These are phyloP conservation scores for Drosophila anomalata DNA, from an alignment of 2,888 invertebrate genomes.

Conservation along the genomic window DNA sequence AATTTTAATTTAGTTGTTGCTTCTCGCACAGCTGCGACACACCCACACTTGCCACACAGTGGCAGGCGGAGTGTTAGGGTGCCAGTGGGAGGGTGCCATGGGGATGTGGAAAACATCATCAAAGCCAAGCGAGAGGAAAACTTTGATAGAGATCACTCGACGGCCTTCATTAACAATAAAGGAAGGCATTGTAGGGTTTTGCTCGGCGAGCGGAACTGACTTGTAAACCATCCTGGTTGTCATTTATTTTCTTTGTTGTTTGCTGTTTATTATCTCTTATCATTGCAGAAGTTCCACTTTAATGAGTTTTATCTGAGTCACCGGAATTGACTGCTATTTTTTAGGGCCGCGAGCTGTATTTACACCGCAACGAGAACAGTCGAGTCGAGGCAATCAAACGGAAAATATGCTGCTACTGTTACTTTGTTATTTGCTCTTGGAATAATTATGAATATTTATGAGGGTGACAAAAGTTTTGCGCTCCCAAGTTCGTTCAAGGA, in stretches of 20 bases:
- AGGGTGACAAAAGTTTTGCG: constrained; percentile 71
- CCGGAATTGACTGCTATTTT: constrained; percentile 72
- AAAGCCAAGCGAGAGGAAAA: constrained; percentile 58
- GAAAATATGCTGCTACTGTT: constrained; percentile 69
- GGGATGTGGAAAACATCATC: constrained; percentile 55
- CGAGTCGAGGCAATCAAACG: constrained; percentile 67
- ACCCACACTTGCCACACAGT: constrained; percentile 15
- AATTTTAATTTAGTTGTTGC: constrained; percentile 80
- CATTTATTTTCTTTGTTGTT: constrained; percentile 42
- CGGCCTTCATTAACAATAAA: constrained; percentile 65
- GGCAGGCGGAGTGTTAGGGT: not conserved
- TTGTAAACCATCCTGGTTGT: constrained; percentile 65
- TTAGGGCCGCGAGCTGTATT: constrained; percentile 58
- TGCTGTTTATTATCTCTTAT: constrained; percentile 49
- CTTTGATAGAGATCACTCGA: constrained; percentile 72
- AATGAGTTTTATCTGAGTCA: constrained; percentile 75
- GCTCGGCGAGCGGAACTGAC: constrained; percentile 60
- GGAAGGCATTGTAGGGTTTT: constrained; percentile 11
- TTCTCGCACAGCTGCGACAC: constrained; percentile 64
- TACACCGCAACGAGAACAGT: constrained; percentile 10
- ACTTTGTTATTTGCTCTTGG: constrained; percentile 34
- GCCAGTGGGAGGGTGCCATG: constrained; percentile 2
- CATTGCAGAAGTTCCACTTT: constrained; percentile 66
- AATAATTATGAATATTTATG: constrained; percentile 78
- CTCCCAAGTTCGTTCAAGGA: constrained; percentile 7